Evolutionary conservation across 2,797 vertebrate genomes (phyloP).

Genomic region (Spea hammondii): DNA sequence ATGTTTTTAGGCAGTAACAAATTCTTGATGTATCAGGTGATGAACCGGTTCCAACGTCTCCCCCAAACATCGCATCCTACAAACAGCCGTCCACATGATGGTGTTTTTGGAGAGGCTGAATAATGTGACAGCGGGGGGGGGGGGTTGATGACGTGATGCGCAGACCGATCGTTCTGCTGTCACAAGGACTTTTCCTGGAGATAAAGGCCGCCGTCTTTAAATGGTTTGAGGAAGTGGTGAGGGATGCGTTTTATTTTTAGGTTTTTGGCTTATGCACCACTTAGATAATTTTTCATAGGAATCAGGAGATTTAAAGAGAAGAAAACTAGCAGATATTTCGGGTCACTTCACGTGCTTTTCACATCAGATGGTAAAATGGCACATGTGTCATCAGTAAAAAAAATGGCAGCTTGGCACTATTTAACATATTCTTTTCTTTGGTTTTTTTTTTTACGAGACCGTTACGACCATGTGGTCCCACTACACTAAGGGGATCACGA

Average conservation of each 20-base stretch:
- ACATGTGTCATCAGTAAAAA: too few relatives aligned
- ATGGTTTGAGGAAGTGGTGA: conserved; percentile 20
- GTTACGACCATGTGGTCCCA: too few relatives aligned
- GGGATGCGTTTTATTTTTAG: conserved; percentile 9
- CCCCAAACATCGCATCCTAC: not conserved
- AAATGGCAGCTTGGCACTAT: too few relatives aligned
- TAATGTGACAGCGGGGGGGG: not conserved
- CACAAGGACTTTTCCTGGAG: conserved; percentile 18
- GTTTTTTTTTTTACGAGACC: too few relatives aligned
- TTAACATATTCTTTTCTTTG: too few relatives aligned
- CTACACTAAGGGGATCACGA: too few relatives aligned
- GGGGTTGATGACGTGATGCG: not conserved
- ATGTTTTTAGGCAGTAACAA: too few relatives aligned
- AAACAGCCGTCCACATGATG: conserved; percentile 3
- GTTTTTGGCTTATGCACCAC: not conserved
- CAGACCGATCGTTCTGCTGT: not conserved
- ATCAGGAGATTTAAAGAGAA: not conserved
- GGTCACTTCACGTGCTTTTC: not conserved
- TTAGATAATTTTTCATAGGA: not conserved
- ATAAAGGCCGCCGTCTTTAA: not conserved
- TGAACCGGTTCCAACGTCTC: not conserved
- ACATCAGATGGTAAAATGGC: too few relatives aligned
- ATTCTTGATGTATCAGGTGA: not conserved
- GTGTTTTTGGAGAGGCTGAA: not conserved
- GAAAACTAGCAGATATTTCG: not conserved